Conservation (phyloP, 2,113 vertebrate genomes). For the Embiotoca jacksoni region DNA sequence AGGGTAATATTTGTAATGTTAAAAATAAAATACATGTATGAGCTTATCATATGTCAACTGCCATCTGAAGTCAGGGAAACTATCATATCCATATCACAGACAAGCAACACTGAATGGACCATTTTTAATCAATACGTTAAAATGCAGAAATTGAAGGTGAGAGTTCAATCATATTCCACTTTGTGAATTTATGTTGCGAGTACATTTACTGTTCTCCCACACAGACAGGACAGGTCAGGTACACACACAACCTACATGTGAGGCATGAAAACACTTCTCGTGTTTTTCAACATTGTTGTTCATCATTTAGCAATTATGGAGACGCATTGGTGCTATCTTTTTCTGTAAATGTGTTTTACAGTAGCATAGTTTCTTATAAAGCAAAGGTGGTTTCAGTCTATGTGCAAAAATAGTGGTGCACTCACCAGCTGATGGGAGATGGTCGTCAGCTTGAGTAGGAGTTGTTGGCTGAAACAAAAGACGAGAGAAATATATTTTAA, state of each 20-base stretch:
- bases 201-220: neutral
- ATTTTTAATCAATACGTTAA: neutral
- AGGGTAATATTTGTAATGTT: too few species aligned
- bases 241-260: neutral
- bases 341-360: neutral
- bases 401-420: slow-evolving; percentile 56
- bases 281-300: neutral
- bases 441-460: slow-evolving; percentile 78
- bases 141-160: neutral
- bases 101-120: neutral
- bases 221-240: neutral
- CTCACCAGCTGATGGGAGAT: slow-evolving; percentile 63
- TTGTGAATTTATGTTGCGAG: neutral
- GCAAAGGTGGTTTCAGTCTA: slow-evolving; percentile 46
- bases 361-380: slow-evolving; percentile 15
- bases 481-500: slow-evolving; percentile 64
- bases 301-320: neutral
- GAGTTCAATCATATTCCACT: neutral
- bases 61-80: neutral
- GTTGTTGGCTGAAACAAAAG: slow-evolving; percentile 65
- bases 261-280: neutral
- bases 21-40: neutral
- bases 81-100: neutral
- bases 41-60: neutral
- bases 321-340: neutral